Evolutionary conservation across 2,113 vertebrate species (phyloP).

Genomic region (Neogale vison): DNA sequence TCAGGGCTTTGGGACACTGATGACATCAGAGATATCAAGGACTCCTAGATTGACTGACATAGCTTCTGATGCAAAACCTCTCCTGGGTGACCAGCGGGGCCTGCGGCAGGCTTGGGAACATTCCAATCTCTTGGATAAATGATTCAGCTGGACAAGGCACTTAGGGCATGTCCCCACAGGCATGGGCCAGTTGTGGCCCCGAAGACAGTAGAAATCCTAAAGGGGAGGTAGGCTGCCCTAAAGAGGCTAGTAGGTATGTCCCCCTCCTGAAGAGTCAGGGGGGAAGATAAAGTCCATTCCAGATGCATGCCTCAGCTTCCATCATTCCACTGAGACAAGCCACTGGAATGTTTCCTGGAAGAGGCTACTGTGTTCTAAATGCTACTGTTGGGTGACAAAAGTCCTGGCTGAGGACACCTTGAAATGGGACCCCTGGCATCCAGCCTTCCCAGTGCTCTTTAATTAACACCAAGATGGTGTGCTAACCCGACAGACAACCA

Average conservation of each 20-base stretch:
- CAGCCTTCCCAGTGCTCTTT: background rate
- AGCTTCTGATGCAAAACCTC: background rate
- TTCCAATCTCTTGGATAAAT: background rate
- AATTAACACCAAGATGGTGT: background rate
- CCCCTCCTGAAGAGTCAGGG: background rate
- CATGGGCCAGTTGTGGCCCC: accelerated
- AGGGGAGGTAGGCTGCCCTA: background rate
- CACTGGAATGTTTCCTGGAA: background rate
- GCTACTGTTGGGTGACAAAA: background rate
- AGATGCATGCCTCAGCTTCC: background rate
- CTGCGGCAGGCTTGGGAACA: background rate
- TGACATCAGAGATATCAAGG: background rate
- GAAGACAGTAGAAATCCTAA: background rate
- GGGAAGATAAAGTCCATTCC: background rate
- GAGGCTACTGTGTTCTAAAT: background rate
- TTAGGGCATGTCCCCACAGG: background rate
- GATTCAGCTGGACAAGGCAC: background rate
- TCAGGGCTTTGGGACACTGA: background rate
- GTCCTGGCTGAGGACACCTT: background rate
- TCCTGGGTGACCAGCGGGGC: background rate
- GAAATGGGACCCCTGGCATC: too few relatives aligned
- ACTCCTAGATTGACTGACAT: accelerated
- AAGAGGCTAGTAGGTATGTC: too few relatives aligned
- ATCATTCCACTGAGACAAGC: background rate
- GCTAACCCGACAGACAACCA: too few relatives aligned